Conservation (phyloP, 2,113 vertebrate genomes). For the Ochotona curzoniae region DNA sequence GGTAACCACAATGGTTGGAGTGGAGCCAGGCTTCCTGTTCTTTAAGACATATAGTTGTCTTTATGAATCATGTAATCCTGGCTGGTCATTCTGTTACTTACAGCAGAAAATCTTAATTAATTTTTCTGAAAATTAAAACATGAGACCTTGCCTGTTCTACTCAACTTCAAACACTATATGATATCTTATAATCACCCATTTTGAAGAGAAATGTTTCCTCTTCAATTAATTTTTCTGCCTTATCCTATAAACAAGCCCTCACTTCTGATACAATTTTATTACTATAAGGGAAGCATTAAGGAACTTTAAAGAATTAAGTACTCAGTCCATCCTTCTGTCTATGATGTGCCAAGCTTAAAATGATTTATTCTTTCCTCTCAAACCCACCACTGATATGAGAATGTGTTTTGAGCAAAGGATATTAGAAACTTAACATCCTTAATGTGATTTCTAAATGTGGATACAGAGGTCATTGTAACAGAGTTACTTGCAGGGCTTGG, state of each 20-base stretch:
- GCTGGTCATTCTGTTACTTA: not conserved
- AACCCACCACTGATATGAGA: not conserved
- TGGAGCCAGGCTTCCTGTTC: not conserved
- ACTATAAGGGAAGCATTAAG: constrained; percentile 19
- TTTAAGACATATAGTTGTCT: not conserved
- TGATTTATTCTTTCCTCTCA: not conserved
- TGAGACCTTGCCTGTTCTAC: not conserved
- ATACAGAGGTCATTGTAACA: not conserved
- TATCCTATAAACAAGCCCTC: not conserved
- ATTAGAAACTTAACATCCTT: not conserved
- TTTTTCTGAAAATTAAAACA: constrained; percentile 55
- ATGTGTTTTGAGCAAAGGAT: constrained; percentile 6
- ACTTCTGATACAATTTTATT: constrained; percentile 25
- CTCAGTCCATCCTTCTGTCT: not conserved
- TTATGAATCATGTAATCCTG: constrained; percentile 3
- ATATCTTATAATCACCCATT: constrained; percentile 13
- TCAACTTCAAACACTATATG: constrained; percentile 13
- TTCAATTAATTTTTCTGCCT: not conserved
- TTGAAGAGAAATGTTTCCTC: constrained; percentile 40
- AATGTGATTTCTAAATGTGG: not conserved
- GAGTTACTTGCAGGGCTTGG: not conserved
- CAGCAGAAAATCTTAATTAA: constrained; percentile 13
- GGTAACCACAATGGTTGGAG: too few relatives aligned
- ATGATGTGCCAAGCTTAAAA: constrained; percentile 15
- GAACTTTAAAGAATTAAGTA: constrained; percentile 43